Evolutionary conservation across 1,140 invertebrate genomes (phyloP), one percentile per base, ranked within the genome.

Genomic region (Formica selysi): DNA sequence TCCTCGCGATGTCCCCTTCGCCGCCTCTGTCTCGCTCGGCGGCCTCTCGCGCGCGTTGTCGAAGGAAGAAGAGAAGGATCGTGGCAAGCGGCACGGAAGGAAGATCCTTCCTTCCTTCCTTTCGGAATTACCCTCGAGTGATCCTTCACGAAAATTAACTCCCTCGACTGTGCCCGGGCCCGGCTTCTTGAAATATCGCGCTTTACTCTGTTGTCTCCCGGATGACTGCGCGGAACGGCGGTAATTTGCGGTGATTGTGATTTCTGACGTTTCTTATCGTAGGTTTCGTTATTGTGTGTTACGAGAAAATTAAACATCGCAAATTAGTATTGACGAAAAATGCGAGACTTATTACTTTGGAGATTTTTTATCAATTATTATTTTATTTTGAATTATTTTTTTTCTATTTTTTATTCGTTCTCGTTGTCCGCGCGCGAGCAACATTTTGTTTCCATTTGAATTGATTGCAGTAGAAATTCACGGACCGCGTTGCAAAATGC

Each of bases 111-210:
- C 81, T 81, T 70, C 65, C 79, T 74, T 81, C 76, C 51, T 80
- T 65, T 83, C 22, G 71, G 44, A 85, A 85, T 85, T 85, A 85
- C 48, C 61, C 59, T 78, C 81, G 26, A 85, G 44, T 76, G 62
- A 78, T 78, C 73, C 57, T 78, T 85, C 73, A 51, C 73, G 62
- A 78, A 78, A 85, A 85, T 85, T 85, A 85, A 85, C 71, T 78
- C 22, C 62, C 73, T 78, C 32, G 81, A 78, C 65, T 71, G 51
- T 38, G 62, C 65, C 10, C 64, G 62, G 19, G 78, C 10, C 44
- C 13, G 4, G 11, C 29, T 74, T 57, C 68, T n/a, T 83, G 29
- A 83, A 83, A 74, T 83, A 83, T 83, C 54, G n/a, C 79, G 38
- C 73, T 73, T 48, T 36, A 36, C 38, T 83, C 41, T 57, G 67